Evolutionary conservation across 2,797 vertebrate species (phyloP).

Genomic region (Phyllotis vaccarum): DNA sequence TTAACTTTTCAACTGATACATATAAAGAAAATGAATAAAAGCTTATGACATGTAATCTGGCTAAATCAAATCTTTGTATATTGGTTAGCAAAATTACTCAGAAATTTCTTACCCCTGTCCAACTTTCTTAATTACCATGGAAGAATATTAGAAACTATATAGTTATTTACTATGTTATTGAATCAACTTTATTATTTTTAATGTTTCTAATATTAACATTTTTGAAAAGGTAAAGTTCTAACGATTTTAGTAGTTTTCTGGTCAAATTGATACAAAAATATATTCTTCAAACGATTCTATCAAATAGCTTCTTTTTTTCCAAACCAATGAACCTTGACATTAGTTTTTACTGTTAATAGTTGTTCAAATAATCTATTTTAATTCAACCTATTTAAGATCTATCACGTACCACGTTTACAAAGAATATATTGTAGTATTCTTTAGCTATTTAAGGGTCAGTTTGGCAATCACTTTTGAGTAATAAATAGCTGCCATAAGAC

Average conservation of each 20-base stretch:
- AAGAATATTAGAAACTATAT: not conserved
- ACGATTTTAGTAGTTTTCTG: not conserved
- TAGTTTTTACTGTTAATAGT: conserved; percentile 25
- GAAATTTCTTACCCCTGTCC: not conserved
- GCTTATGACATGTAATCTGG: not conserved
- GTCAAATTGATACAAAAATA: not conserved
- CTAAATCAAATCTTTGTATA: not conserved
- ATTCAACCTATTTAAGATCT: not conserved
- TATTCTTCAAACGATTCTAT: conserved; percentile 27
- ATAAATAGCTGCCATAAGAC: not conserved
- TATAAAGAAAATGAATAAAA: not conserved
- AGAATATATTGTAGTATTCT: not conserved
- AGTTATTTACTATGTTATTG: not conserved
- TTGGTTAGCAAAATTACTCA: not conserved
- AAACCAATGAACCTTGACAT: not conserved
- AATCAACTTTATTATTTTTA: not conserved
- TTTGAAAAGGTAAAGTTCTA: conserved; percentile 11
- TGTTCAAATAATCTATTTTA: not conserved
- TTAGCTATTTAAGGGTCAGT: not conserved
- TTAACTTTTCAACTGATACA: not conserved
- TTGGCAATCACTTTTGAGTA: not conserved
- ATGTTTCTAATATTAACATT: not conserved
- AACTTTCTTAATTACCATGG: conserved; percentile 19
- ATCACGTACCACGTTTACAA: not conserved
- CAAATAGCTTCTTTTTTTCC: not conserved